A percentile compares a stretch with the other conserved stretches of the same genome.
Evolutionary conservation across 2,113 vertebrate genomes (phyloP).

Genomic region (Lepus americanus): DNA sequence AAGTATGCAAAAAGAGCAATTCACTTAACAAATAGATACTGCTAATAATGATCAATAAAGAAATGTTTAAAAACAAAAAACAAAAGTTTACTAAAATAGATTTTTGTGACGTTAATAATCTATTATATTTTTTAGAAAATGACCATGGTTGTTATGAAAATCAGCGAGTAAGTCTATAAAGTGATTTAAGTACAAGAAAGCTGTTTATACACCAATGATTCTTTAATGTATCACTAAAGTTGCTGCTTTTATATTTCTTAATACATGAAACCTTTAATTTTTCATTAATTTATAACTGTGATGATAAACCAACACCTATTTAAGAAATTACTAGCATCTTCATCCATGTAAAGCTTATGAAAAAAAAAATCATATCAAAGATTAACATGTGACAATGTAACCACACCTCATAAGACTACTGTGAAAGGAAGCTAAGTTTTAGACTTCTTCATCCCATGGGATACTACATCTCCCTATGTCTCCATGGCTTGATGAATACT

Average conservation of each 20-base stretch:
- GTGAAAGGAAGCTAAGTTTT: neutral
- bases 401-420: neutral
- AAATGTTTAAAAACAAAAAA: conserved; percentile 78
- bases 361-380: neutral
- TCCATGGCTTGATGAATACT: neutral
- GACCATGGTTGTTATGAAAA: conserved; percentile 70
- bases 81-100: conserved; percentile 61
- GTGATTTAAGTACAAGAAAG: neutral
- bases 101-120: neutral
- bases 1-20: conserved; percentile 46
- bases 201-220: neutral
- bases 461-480: neutral
- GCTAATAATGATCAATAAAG: conserved; percentile 57
- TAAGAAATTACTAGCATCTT: neutral
- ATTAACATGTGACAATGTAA: neutral
- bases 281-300: neutral
- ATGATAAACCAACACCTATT: conserved; percentile 9
- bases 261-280: neutral
- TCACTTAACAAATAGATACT: conserved; percentile 62
- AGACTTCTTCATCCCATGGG: neutral
- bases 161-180: conserved; percentile 17
- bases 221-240: neutral
- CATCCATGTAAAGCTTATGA: conserved; percentile 42
- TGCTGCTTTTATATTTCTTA: neutral
- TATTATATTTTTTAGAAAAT: conserved; percentile 14